A percentile compares a stretch with the other conserved stretches of the same genome.
These are phyloP conservation scores for Varanus salvator DNA, from an alignment of 2,113 vertebrate species.

Conservation along the genomic window DNA sequence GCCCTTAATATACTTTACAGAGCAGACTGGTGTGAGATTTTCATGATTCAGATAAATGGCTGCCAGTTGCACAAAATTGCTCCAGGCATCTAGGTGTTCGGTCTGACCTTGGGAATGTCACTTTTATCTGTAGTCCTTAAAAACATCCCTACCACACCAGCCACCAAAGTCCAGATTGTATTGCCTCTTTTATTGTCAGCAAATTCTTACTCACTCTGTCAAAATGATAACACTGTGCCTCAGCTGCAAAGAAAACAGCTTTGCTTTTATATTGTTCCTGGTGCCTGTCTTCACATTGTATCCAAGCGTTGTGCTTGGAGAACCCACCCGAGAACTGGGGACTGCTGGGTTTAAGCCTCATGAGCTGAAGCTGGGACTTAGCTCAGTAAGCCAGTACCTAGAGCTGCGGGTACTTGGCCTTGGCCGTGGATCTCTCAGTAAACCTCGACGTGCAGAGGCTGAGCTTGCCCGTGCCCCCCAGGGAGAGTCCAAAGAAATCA, in stretches of 20 bases:
- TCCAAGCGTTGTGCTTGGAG: not conserved
- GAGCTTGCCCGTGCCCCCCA: too few relatives aligned
- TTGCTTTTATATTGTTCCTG: constrained; percentile 18
- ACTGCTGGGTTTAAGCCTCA: too few relatives aligned
- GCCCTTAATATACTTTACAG: constrained; percentile 17
- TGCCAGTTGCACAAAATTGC: constrained; percentile 5
- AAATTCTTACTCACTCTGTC: not conserved
- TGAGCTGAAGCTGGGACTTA: too few relatives aligned
- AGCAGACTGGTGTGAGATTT: not conserved
- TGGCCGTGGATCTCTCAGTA: not conserved
- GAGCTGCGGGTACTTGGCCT: not conserved
- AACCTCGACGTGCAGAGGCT: too few relatives aligned
- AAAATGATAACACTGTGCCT: not conserved
- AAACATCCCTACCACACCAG: not conserved
- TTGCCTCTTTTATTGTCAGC: not conserved
- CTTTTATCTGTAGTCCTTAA: constrained; percentile 15
- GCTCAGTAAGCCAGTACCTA: not conserved
- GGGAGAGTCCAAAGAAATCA: too few relatives aligned
- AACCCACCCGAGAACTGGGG: not conserved
- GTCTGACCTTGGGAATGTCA: constrained; percentile 30
- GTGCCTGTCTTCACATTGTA: not conserved
- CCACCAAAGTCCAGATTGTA: constrained; percentile 6
- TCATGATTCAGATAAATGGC: constrained; percentile 22
- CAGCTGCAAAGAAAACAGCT: constrained; percentile 21
- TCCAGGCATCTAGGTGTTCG: not conserved